Conservation (phyloP, 2,888 invertebrate species). For the Tenthredo amoena region DNA sequence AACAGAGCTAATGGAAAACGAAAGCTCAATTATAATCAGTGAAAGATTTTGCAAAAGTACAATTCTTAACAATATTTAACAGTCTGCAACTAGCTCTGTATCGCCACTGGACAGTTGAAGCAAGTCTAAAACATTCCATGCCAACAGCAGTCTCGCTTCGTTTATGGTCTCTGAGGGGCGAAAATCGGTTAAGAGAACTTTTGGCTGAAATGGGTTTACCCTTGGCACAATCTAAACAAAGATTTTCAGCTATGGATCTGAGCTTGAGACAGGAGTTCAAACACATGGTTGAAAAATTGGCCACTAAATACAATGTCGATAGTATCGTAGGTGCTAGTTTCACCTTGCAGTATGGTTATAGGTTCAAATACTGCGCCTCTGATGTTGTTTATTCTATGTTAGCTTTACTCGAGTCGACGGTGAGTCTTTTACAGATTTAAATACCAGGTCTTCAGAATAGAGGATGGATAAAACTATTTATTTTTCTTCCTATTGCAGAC, state of each 20-base stretch:
- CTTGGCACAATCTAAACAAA: constrained; percentile 91
- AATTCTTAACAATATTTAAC: constrained; percentile 57
- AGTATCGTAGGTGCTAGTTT: constrained; percentile 89
- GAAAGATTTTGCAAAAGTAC: neutral
- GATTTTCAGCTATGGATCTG: constrained; percentile 93
- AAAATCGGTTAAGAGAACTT: constrained; percentile 89
- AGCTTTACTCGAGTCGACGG: constrained; percentile 88
- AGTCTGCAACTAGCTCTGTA: constrained; percentile 88
- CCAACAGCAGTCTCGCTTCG: constrained; percentile 89
- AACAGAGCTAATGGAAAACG: neutral
- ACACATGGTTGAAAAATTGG: constrained; percentile 84
- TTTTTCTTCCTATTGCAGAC: constrained; percentile 73
- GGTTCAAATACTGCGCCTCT: constrained; percentile 88
- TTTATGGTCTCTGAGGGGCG: constrained; percentile 93
- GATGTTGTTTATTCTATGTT: constrained; percentile 91
- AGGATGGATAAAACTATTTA: constrained; percentile 13
- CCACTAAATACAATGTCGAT: constrained; percentile 84
- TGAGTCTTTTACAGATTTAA: constrained; percentile 70
- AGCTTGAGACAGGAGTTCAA: constrained; percentile 88
- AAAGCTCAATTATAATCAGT: neutral
- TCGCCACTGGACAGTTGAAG: constrained; percentile 94
- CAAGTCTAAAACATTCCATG: constrained; percentile 90
- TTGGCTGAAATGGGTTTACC: constrained; percentile 96
- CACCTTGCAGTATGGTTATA: constrained; percentile 89
- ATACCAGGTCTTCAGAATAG: neutral